Percentiles rank a stretch among this genome's conserved stretches.
Conservation (phyloP, 2,888 invertebrate species). For the Drosophila quinaria region DNA sequence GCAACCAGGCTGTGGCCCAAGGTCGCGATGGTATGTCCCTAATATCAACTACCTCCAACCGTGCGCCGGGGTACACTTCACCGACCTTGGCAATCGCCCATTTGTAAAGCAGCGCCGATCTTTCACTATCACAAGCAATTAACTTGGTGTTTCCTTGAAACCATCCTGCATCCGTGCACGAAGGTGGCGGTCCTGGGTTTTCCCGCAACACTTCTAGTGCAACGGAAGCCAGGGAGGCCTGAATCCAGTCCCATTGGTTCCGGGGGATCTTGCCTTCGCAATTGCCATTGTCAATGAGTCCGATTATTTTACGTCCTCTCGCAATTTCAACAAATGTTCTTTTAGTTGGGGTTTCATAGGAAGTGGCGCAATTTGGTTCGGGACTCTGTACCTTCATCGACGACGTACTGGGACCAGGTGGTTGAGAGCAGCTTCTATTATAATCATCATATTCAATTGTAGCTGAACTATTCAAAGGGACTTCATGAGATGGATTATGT, state of each 20-base stretch:
- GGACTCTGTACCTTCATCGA: background rate
- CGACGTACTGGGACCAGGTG: background rate
- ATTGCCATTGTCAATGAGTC: conserved; percentile 29
- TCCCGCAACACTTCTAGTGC: conserved; percentile 27
- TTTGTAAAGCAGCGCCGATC: conserved; percentile 22
- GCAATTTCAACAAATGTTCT: conserved; percentile 20
- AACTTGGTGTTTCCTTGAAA: conserved; percentile 36
- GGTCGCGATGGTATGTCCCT: conserved; percentile 24
- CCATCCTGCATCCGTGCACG: conserved; percentile 34
- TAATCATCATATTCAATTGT: background rate
- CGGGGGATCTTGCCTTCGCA: conserved; percentile 36
- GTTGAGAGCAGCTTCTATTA: background rate
- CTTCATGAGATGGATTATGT: background rate
- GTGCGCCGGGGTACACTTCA: conserved; percentile 32
- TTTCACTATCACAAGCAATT: conserved; percentile 21
- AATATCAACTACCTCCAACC: conserved; percentile 35
- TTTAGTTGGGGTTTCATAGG: background rate
- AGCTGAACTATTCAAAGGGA: background rate
- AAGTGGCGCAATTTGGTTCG: background rate
- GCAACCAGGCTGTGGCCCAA: conserved; percentile 41
- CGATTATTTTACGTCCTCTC: conserved; percentile 24
- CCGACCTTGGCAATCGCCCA: conserved; percentile 28
- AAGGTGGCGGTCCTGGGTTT: conserved; percentile 29
- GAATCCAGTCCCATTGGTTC: conserved; percentile 37
- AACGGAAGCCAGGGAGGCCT: conserved; percentile 33